These are phyloP conservation scores for Acrocephalus arundinaceus DNA, from an alignment of 2,113 vertebrate species.

Conservation along the genomic window DNA sequence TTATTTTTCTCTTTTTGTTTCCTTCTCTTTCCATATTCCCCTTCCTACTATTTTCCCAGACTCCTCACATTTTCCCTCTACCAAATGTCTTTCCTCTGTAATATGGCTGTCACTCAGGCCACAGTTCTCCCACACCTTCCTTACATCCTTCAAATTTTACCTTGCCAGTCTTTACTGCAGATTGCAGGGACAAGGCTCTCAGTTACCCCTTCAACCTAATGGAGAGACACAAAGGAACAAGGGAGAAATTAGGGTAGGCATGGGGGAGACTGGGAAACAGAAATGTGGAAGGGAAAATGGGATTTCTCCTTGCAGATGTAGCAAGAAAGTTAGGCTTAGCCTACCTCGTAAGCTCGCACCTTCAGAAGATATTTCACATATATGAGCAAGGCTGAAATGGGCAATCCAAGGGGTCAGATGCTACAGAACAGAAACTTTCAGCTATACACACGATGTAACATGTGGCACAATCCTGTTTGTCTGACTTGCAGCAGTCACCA, in stretches of 20 bases:
- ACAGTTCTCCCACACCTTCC: background rate
- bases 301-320: background rate
- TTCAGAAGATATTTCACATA: fast-evolving
- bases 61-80: background rate
- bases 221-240: fast-evolving
- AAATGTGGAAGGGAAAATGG: background rate
- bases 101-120: background rate
- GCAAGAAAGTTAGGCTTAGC: background rate
- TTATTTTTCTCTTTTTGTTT: background rate
- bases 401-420: background rate
- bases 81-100: background rate
- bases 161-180: background rate
- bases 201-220: background rate
- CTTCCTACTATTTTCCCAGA: background rate
- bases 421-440: background rate
- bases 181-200: background rate
- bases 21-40: background rate
- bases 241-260: background rate
- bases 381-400: background rate
- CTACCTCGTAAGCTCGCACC: fast-evolving
- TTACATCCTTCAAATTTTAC: background rate
- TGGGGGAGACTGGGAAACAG: background rate
- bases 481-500: background rate
- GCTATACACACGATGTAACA: fast-evolving
- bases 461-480: fast-evolving